Evolutionary conservation across 2,888 invertebrate genomes (phyloP).

Genomic region (Oscheius sp.): DNA sequence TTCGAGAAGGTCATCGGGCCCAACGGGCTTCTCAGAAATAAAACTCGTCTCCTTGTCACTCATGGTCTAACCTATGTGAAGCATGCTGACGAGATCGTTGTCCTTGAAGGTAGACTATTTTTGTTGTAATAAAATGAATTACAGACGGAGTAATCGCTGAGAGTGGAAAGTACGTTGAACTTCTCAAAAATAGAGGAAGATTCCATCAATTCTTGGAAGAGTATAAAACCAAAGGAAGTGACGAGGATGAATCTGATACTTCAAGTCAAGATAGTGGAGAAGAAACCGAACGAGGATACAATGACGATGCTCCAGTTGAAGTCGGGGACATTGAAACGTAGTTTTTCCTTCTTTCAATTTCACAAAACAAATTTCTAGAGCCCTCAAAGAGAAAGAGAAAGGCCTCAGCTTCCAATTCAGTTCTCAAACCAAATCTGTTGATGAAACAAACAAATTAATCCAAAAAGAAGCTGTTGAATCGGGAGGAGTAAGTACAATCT

Average conservation of each 20-base stretch:
- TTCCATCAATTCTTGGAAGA: conserved; percentile 62
- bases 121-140: neutral
- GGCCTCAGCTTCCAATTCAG: neutral
- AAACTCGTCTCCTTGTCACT: conserved; percentile 90
- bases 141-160: conserved; percentile 85
- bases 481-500: neutral
- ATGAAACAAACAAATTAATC: conserved; percentile 12
- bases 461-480: conserved; percentile 18
- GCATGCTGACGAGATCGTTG: conserved; percentile 87
- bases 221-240: conserved; percentile 31
- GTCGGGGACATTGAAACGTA: conserved; percentile 9
- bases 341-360: neutral
- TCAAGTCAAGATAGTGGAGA: neutral
- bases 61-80: conserved; percentile 92
- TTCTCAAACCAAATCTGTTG: conserved; percentile 8
- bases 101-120: conserved; percentile 76
- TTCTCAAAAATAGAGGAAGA: conserved; percentile 80
- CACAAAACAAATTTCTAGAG: neutral
- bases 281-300: neutral
- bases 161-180: conserved; percentile 85
- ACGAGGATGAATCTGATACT: conserved; percentile 4
- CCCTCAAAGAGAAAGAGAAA: conserved; percentile 14
- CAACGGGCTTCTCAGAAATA: conserved; percentile 74
- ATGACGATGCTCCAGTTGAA: neutral
- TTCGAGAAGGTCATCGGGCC: conserved; percentile 86